phyloP scores from a whole-genome alignment of 1,140 invertebrate species.

The Hyposmocoma kahamanoa region DNA sequence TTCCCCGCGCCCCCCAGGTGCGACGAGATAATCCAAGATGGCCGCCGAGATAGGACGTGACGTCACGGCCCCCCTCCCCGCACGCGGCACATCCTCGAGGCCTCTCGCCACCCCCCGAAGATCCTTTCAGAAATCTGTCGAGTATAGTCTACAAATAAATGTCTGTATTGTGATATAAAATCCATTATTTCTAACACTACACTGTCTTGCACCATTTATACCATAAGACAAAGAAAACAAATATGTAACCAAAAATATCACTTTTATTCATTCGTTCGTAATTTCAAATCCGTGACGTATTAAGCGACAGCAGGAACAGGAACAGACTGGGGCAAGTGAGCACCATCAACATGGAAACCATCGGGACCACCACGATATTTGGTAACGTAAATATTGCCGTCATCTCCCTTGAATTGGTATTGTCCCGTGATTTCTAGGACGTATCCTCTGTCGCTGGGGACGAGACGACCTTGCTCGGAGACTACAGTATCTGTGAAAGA shows the following conservation, averaged over 20 bases:
- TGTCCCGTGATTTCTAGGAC: constrained; percentile 45
- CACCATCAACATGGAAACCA: constrained; percentile 51
- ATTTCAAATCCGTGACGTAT: too few species aligned
- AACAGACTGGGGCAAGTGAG: constrained; percentile 49
- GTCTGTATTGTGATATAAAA: too few species aligned
- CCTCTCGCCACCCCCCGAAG: constrained; percentile 65
- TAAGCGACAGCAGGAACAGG: constrained; percentile 15
- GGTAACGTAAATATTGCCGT: constrained; percentile 37
- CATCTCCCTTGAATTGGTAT: constrained; percentile 40
- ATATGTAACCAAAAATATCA: too few species aligned
- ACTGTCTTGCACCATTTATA: too few species aligned
- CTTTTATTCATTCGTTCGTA: constrained; percentile 8
- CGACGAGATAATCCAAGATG: constrained; percentile 73
- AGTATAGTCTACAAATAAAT: constrained; percentile 40
- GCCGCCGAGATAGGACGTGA: constrained; percentile 72
- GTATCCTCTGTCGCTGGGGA: constrained; percentile 30
- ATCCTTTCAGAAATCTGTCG: constrained; percentile 65
- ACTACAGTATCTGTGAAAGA: constrained; percentile 32
- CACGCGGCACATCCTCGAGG: constrained; percentile 56
- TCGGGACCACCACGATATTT: constrained; percentile 45
- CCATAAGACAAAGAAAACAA: too few species aligned
- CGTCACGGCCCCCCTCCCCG: constrained; percentile 56
- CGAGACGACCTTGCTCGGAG: constrained; percentile 39
- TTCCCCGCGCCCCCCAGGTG: constrained; percentile 62
- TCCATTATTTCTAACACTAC: too few species aligned